Conservation (phyloP, 1,140 invertebrate genomes). For the Eupristina koningsbergeri region DNA sequence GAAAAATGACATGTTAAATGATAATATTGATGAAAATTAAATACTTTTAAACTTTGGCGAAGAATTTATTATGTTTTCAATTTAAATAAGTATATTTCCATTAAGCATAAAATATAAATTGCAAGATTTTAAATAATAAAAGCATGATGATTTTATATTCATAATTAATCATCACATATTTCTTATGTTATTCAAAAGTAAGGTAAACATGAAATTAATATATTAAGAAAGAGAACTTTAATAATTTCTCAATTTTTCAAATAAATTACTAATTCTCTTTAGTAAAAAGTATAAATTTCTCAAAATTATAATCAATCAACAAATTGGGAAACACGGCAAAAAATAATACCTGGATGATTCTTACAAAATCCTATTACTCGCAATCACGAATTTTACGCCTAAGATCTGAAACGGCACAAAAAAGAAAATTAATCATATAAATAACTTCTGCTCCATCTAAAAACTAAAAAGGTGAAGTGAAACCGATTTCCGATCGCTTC, state of each 20-base stretch:
- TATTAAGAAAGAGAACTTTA: neutral
- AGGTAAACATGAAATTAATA: neutral
- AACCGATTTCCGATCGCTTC: constrained; percentile 36
- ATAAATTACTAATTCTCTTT: constrained; percentile 27
- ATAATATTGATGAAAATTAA: too few species aligned
- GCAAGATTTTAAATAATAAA: too few species aligned
- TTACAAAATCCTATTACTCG: constrained; percentile 9
- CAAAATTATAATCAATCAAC: constrained; percentile 24
- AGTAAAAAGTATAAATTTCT: constrained; percentile 8
- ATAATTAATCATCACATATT: neutral
- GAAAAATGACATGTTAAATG: too few species aligned
- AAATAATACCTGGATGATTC: neutral
- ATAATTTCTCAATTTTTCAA: constrained; percentile 20
- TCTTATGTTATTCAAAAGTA: neutral
- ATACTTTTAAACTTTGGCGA: too few species aligned
- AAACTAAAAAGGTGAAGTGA: neutral
- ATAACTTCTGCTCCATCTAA: neutral
- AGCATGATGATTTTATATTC: neutral
- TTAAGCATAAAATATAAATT: too few species aligned
- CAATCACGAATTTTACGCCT: constrained; percentile 15
- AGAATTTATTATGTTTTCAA: too few species aligned
- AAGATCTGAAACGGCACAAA: neutral
- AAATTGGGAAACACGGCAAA: neutral
- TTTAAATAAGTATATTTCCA: too few species aligned
- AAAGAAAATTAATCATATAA: constrained; percentile 38